These are phyloP conservation scores for Synergus japonicus DNA, from an alignment of 2,888 invertebrate species.

Conservation along the genomic window DNA sequence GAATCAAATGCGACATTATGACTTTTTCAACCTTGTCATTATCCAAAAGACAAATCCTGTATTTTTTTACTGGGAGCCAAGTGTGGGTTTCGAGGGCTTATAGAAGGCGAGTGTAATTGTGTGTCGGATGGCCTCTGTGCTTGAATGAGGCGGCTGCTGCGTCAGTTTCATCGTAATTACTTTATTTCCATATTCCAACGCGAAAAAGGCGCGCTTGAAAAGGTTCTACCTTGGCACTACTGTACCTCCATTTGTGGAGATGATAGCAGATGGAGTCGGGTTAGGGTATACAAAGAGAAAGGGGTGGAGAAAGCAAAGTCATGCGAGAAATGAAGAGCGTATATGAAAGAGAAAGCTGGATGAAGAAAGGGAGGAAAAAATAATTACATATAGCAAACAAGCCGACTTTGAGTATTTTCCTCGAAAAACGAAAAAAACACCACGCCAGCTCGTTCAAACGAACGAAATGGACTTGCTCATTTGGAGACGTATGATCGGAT, in stretches of 20 bases:
- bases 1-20: slow-evolving; percentile 11
- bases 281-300: slow-evolving; percentile 41
- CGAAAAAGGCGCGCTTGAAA: slow-evolving; percentile 49
- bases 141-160: slow-evolving; percentile 41
- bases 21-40: slow-evolving; percentile 4
- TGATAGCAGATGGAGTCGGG: slow-evolving; percentile 40
- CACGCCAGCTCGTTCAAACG: slow-evolving; percentile 20
- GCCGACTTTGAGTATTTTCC: slow-evolving; percentile 28
- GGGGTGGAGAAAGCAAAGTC: slow-evolving; percentile 42
- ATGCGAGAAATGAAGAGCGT: slow-evolving; percentile 26
- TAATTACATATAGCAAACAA: slow-evolving; percentile 38
- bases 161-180: slow-evolving; percentile 56
- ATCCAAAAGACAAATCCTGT: slow-evolving; percentile 20
- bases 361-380: slow-evolving; percentile 17
- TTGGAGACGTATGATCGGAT: slow-evolving; percentile 18
- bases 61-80: slow-evolving; percentile 25
- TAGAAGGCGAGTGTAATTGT: slow-evolving; percentile 57
- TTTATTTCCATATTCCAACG: slow-evolving; percentile 58
- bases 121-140: slow-evolving; percentile 44
- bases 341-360: slow-evolving; percentile 2
- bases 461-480: slow-evolving; percentile 21
- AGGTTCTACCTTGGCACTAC: slow-evolving; percentile 45
- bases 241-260: slow-evolving; percentile 43
- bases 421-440: neutral
- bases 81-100: slow-evolving; percentile 41